Conservation (phyloP, 1,140 invertebrate species). For the Zaprionus tsacasi region DNA sequence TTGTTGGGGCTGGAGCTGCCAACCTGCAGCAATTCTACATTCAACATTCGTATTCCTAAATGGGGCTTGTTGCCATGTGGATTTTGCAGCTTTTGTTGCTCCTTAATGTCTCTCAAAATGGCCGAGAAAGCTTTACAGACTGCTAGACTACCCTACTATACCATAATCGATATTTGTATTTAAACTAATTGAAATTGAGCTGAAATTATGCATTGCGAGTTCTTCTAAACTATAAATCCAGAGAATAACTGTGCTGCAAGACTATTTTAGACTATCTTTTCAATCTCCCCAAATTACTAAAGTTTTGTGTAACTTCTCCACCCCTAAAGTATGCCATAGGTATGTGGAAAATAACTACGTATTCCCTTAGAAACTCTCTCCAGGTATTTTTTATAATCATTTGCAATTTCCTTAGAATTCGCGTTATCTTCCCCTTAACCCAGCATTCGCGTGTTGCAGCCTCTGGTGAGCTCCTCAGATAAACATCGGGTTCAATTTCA, state of each 20-base stretch:
- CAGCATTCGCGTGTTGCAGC: constrained; percentile 20
- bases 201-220: too few species aligned
- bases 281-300: too few species aligned
- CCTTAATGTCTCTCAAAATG: constrained; percentile 78
- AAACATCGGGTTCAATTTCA: constrained; percentile 77
- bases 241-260: too few species aligned
- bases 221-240: too few species aligned
- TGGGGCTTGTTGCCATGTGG: constrained; percentile 65
- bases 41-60: constrained; percentile 65
- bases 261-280: too few species aligned
- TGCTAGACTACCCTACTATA: not conserved
- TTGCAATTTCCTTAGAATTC: not conserved
- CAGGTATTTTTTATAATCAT: not conserved
- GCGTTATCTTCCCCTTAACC: not conserved
- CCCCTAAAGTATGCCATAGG: constrained; percentile 11
- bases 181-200: too few species aligned
- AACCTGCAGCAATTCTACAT: constrained; percentile 43
- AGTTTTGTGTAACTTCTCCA: too few species aligned
- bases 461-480: constrained; percentile 35
- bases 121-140: not conserved
- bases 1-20: constrained; percentile 32
- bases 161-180: too few species aligned
- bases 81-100: constrained; percentile 80
- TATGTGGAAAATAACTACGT: not conserved
- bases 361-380: too few species aligned